A percentile compares a stretch with the other conserved stretches of the same genome.
Evolutionary conservation across 2,888 invertebrate species (phyloP).

Genomic region (Caenorhabditis plicata): DNA sequence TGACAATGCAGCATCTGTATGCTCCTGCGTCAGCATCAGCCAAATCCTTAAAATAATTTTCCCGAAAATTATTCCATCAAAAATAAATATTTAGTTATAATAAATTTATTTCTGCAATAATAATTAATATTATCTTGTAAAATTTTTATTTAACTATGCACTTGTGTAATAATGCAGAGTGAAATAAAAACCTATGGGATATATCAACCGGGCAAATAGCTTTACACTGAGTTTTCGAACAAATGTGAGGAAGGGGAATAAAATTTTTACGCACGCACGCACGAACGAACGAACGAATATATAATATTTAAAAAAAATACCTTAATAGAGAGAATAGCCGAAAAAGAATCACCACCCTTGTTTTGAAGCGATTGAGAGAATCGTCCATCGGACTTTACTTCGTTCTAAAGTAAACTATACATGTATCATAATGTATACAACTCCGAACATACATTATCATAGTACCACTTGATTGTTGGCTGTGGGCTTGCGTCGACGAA

Average conservation of each 20-base stretch:
- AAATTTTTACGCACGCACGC: too few species aligned
- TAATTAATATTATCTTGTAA: too few species aligned
- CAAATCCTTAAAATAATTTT: conserved; percentile 54
- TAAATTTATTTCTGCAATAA: background rate
- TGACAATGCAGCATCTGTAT: conserved; percentile 66
- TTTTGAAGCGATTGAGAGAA: conserved; percentile 60
- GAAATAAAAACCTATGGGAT: too few species aligned
- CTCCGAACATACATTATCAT: conserved; percentile 57
- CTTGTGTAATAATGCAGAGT: too few species aligned
- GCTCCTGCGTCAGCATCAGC: conserved; percentile 66
- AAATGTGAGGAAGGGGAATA: too few species aligned
- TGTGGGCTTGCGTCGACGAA: conserved; percentile 65
- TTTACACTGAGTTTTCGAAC: too few species aligned
- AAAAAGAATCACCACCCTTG: conserved; percentile 63
- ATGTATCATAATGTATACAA: background rate
- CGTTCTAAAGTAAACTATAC: conserved; percentile 52
- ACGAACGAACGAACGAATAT: too few species aligned
- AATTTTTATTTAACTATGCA: too few species aligned
- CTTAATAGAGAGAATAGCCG: conserved; percentile 65
- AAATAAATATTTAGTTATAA: background rate
- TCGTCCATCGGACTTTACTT: conserved; percentile 56
- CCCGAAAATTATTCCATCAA: background rate
- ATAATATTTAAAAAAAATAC: conserved; percentile 32
- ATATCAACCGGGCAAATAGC: too few species aligned
- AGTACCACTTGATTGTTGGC: conserved; percentile 66